Evolutionary conservation across 1,140 invertebrate genomes (phyloP).

Genomic region (Pachyrhynchus sulphureomaculatus): DNA sequence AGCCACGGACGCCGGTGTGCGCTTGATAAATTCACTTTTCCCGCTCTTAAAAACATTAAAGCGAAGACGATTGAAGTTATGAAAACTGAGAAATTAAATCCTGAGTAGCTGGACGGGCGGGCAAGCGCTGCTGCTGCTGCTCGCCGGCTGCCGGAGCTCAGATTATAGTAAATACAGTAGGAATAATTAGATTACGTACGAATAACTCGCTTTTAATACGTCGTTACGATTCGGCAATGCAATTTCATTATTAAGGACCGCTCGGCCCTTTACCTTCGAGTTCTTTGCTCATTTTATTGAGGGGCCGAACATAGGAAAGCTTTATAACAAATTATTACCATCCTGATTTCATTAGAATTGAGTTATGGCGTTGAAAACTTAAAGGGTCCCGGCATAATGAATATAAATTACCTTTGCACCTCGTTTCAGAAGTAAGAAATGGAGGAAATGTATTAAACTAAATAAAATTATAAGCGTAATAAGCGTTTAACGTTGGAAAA

Average conservation of each 20-base stretch:
- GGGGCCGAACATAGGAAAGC: constrained; percentile 17
- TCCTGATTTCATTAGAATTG: constrained; percentile 14
- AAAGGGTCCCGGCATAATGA: neutral
- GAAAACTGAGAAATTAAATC: constrained; percentile 54
- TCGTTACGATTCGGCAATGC: constrained; percentile 47
- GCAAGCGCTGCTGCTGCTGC: neutral
- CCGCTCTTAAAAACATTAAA: constrained; percentile 53
- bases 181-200: constrained; percentile 52
- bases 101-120: constrained; percentile 33
- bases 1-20: constrained; percentile 47
- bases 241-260: constrained; percentile 40
- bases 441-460: too few species aligned
- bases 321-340: constrained; percentile 23
- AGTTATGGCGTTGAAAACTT: neutral
- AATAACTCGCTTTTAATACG: constrained; percentile 51
- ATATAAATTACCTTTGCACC: constrained; percentile 4
- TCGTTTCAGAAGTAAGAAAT: neutral
- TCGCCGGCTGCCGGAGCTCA: constrained; percentile 3
- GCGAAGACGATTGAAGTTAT: constrained; percentile 54
- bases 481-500: too few species aligned
- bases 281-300: constrained; percentile 15
- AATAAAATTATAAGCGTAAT: too few species aligned
- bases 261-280: constrained; percentile 9
- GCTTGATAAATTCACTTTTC: constrained; percentile 55
- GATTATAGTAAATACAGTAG: constrained; percentile 51